Base-by-base conservation (phyloP, 1,140 invertebrate genomes). In the Potamilus streckersoni region DNA sequence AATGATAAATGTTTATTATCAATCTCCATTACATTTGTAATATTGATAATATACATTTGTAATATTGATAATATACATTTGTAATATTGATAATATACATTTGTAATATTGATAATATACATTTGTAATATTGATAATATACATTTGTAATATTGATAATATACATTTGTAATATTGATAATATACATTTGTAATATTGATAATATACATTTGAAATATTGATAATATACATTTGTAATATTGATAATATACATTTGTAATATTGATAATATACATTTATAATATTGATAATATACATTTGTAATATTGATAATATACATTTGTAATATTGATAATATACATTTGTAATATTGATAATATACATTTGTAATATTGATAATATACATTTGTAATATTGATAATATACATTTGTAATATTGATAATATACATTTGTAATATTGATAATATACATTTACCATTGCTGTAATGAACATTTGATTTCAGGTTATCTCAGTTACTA, bases 401-500 rank as follows among this genome's bases (percentile, higher is more conserved):
- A 60, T 61, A 62, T 62, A 23, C 19, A 12, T 49, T 69, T 19
- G 60, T 23, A 31, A 61, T 23, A 15, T 27, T 58, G 16, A 20
- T n/a, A 69, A 60, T 61, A 62, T 31, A 31, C 27, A 2, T 31
- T 20, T 27, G 60, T 23, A 31, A 61, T 23, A 15, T 27, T 58
- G 16, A 20, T n/a, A 69, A 60, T 61, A 62, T 62, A 23, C 19
- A 12, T 49, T 69, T 19, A 2, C 14, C 56, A 19, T 56, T 69
- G 17, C 17, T 66, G 31, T 20, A 5, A 20, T 17, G 17, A 17
- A 8, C 27, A 11, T 58, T 12, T 73, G 27, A 27, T 67, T 72
- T 59, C 69, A 86, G 85, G 60, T 49, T 90, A n/a, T 93, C 93
- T 78, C 92, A 93, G 84, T 84, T 98, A 5, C 83, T 97, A 14